Percentiles rank a stretch among this genome's conserved stretches.
These are phyloP conservation scores for Podarcis raffonei DNA, from an alignment of 2,113 vertebrate species.

Conservation along the genomic window DNA sequence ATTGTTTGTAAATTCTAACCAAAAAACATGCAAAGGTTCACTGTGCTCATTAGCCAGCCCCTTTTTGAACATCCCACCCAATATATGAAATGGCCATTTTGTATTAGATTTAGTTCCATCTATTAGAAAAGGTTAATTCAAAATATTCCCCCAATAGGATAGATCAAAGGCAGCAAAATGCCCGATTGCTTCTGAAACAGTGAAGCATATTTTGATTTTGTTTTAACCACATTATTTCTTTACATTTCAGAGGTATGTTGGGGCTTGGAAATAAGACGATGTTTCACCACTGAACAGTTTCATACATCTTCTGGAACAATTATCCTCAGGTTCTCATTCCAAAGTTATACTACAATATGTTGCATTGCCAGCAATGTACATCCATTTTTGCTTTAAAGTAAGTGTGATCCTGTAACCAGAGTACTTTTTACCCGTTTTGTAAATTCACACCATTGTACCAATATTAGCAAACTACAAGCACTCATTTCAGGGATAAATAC, in stretches of 20 bases:
- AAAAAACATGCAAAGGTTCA: constrained; percentile 94
- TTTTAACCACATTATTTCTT: constrained; percentile 53
- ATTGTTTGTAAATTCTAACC: constrained; percentile 80
- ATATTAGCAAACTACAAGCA: constrained; percentile 3
- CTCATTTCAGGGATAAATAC: constrained; percentile 51
- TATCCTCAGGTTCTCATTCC: constrained; percentile 58
- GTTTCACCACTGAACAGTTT: constrained; percentile 73
- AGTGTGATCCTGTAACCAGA: constrained; percentile 36
- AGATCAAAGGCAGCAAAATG: constrained; percentile 70
- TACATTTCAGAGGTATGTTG: constrained; percentile 54
- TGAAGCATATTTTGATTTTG: constrained; percentile 49
- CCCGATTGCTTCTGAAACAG: constrained; percentile 72
- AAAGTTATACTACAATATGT: constrained; percentile 32
- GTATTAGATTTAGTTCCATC: constrained; percentile 25
- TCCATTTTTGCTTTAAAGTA: constrained; percentile 43
- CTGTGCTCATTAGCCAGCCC: constrained; percentile 82
- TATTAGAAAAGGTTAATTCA: constrained; percentile 57
- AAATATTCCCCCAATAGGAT: constrained; percentile 55
- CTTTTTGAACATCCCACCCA: constrained; percentile 69
- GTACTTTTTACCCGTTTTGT: constrained; percentile 42
- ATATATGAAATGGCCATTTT: constrained; percentile 60
- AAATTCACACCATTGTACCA: constrained; percentile 50
- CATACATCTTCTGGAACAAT: constrained; percentile 45
- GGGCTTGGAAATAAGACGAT: constrained; percentile 67
- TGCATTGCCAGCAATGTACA: constrained; percentile 52